These are phyloP conservation scores for Automeris io DNA, from an alignment of 2,888 invertebrate genomes.

Conservation along the genomic window DNA sequence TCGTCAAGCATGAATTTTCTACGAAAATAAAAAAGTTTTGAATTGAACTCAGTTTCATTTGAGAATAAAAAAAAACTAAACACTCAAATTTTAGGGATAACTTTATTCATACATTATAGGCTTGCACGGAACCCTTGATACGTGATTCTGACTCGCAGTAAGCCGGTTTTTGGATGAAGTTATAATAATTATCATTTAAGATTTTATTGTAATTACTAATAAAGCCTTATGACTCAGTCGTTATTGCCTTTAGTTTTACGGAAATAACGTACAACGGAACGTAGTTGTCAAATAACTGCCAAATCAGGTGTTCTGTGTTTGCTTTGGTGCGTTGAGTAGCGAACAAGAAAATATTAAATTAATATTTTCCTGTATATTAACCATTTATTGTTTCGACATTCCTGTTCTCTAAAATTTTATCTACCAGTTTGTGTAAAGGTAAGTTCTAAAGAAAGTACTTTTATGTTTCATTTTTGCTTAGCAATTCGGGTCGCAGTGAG, in stretches of 20 bases:
- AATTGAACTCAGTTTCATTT: too few species aligned
- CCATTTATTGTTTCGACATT: constrained; percentile 15
- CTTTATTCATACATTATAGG: too few species aligned
- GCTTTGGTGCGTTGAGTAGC: constrained; percentile 32
- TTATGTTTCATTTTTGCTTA: constrained; percentile 19
- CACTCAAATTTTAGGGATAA: too few species aligned
- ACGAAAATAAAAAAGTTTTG: too few species aligned
- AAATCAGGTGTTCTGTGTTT: constrained; percentile 30
- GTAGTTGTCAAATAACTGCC: constrained; percentile 20
- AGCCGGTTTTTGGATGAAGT: too few species aligned
- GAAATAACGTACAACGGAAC: constrained; percentile 13
- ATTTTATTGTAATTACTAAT: too few species aligned
- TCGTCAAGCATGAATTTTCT: too few species aligned
- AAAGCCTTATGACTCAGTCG: constrained; percentile 2
- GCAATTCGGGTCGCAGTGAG: constrained; percentile 19
- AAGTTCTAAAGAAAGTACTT: constrained; percentile 24
- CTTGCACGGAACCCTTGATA: too few species aligned
- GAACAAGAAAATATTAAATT: constrained; percentile 40
- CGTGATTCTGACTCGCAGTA: too few species aligned
- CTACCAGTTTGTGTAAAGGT: constrained; percentile 31
- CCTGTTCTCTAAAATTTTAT: constrained; percentile 18
- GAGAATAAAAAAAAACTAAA: too few species aligned
- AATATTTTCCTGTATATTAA: constrained; percentile 28
- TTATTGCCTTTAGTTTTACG: constrained; percentile 1
- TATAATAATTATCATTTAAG: too few species aligned